phyloP scores from a whole-genome alignment of 2,797 vertebrate genomes.

The Sandelia bainsii region DNA sequence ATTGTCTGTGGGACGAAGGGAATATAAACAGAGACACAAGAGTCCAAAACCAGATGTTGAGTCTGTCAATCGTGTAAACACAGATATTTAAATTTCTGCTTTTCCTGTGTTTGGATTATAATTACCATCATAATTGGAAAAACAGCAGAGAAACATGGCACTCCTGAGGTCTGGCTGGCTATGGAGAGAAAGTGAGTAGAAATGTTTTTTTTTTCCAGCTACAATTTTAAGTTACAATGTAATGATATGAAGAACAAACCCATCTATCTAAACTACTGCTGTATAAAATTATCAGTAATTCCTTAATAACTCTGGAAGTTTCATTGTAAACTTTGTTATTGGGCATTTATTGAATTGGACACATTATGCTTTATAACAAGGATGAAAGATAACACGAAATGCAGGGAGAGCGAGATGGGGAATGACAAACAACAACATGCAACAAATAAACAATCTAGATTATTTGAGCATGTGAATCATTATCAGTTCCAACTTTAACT shows the following conservation, averaged over 20 bases:
- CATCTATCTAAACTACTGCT: too few species aligned
- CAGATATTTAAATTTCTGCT: not conserved
- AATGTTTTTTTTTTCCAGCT: not conserved
- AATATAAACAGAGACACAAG: conserved; percentile 45
- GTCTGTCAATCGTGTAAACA: not conserved
- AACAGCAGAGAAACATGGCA: conserved; percentile 67
- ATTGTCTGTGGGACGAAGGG: conserved; percentile 9
- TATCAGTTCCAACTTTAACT: not conserved
- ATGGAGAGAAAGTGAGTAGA: conserved; percentile 86
- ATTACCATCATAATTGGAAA: not conserved
- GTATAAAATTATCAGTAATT: too few species aligned
- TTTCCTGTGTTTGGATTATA: conserved; percentile 18
- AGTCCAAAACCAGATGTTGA: conserved; percentile 2
- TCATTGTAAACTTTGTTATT: too few species aligned
- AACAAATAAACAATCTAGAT: too few species aligned
- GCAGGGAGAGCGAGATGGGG: too few species aligned
- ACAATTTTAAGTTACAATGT: too few species aligned
- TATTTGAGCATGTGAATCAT: not conserved
- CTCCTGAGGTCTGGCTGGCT: conserved; percentile 86
- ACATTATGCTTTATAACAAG: too few species aligned
- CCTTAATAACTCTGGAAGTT: too few species aligned
- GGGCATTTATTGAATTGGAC: too few species aligned
- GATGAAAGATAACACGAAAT: too few species aligned
- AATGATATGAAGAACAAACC: too few species aligned
- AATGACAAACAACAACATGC: too few species aligned